A percentile compares a stretch with the other conserved stretches of the same genome.
Conservation (phyloP, 2,113 vertebrate species). For the Cromileptes altivelis region DNA sequence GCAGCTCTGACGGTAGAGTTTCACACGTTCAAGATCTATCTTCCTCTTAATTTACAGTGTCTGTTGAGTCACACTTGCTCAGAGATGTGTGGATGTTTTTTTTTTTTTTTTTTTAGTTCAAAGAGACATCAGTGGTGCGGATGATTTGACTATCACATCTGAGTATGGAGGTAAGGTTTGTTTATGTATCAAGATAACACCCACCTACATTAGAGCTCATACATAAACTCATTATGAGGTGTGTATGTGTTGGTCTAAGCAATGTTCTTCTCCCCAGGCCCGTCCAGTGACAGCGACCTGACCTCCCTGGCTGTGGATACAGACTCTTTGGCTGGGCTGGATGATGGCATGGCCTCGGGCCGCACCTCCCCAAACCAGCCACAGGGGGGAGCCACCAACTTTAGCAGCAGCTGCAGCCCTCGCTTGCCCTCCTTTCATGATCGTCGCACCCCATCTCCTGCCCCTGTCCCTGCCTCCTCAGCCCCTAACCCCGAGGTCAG, state of each 20-base stretch:
- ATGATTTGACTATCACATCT: slow-evolving; percentile 88
- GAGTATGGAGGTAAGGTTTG: slow-evolving; percentile 90
- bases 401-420: slow-evolving; percentile 78
- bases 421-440: slow-evolving; percentile 70
- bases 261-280: slow-evolving; percentile 80
- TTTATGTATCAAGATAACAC: background rate
- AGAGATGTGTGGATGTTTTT: slow-evolving; percentile 41
- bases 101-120: slow-evolving; percentile 85
- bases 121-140: slow-evolving; percentile 87
- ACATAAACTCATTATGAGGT: background rate
- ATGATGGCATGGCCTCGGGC: slow-evolving; percentile 99
- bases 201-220: background rate
- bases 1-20: slow-evolving; percentile 92
- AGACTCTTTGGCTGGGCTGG: slow-evolving; percentile 91
- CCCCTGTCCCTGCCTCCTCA: slow-evolving; percentile 71
- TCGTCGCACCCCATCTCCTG: slow-evolving; percentile 62
- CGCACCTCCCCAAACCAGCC: slow-evolving; percentile 91
- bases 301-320: slow-evolving; percentile 90
- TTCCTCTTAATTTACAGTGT: background rate
- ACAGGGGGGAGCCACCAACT: slow-evolving; percentile 77
- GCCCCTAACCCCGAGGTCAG: slow-evolving; percentile 85
- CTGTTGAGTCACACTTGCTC: background rate
- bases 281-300: slow-evolving; percentile 93
- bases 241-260: background rate
- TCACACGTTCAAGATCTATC: background rate